Evolutionary conservation across 2,888 invertebrate species (phyloP).

Genomic region (Julus scanicus): DNA sequence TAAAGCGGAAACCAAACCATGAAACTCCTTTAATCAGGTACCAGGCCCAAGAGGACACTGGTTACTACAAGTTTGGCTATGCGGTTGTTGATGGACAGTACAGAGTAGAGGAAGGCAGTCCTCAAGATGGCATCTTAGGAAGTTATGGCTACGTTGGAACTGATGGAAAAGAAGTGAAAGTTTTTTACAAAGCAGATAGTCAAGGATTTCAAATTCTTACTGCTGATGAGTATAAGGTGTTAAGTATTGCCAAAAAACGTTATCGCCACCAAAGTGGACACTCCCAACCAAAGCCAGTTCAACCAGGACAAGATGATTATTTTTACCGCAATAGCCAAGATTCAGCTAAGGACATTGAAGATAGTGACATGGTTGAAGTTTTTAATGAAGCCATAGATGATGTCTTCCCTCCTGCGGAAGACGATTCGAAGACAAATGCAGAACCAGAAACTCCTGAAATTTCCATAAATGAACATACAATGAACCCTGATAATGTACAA

Average conservation of each 20-base stretch:
- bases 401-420: background rate
- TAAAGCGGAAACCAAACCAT: background rate
- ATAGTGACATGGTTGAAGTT: background rate
- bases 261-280: background rate
- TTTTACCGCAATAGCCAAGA: background rate
- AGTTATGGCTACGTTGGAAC: constrained; percentile 54
- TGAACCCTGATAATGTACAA: background rate
- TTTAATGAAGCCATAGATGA: background rate
- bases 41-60: constrained; percentile 52
- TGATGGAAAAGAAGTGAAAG: constrained; percentile 47
- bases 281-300: background rate
- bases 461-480: background rate
- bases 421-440: background rate
- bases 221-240: background rate
- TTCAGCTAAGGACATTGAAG: background rate
- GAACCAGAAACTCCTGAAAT: background rate
- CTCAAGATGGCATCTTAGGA: constrained; percentile 49
- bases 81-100: constrained; percentile 51
- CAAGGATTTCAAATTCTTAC: constrained; percentile 54
- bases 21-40: constrained; percentile 47
- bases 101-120: constrained; percentile 55
- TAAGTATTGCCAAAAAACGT: background rate
- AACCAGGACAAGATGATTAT: background rate
- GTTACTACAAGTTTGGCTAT: constrained; percentile 55
- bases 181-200: constrained; percentile 51